Base-by-base conservation (phyloP, 1,140 invertebrate species). In the Bombus superbus region DNA sequence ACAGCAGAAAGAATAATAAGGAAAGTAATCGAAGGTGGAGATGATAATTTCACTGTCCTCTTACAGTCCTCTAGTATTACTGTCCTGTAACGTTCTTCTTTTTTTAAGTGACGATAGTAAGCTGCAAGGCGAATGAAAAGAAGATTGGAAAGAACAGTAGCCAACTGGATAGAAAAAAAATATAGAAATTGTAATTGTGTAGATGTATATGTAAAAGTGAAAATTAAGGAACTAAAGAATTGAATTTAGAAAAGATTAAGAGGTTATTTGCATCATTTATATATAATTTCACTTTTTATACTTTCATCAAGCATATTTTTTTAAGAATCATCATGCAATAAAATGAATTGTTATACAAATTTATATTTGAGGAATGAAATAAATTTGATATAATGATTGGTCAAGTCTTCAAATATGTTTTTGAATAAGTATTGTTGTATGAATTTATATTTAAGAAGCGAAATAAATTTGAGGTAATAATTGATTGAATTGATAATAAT, bases 1-100 rank as follows among this genome's bases (percentile, higher is more conserved):
- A 80, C 9, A 38, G 15, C 13, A 68, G 15, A 35, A 68, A 25
- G 3, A 68, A 68, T n/a, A 64, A 64, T 32, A 66, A 66, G n/a
- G 22, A 73, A 53, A 86, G 5, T 64, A 66, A n/a, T n/a, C 59
- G 77, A 57, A 71, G 42, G 68, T n/a, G 15, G 62, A 78, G 80
- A 81, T n/a, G 35, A 25, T 64, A 32, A 18, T n/a, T 28, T 81
- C 53, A 53, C 32, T 25, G 10, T 11, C 57, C 53, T 64, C 53
- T 32, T 44, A 32, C 22, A 22, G 18, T 35, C 22, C 18, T 8
- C 53, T 64, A 32, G 18, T 53, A 22, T 53, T 22, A 53, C 18
- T 22, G 47, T 53, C 18, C 47, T 53, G 18, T 53, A 53, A 53
- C 18, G 18, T 53, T 22, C 18, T 53, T 82, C n/a, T 72, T 69